Base-by-base conservation (phyloP, 2,797 vertebrate species). In the Clarias pachynema region DNA sequence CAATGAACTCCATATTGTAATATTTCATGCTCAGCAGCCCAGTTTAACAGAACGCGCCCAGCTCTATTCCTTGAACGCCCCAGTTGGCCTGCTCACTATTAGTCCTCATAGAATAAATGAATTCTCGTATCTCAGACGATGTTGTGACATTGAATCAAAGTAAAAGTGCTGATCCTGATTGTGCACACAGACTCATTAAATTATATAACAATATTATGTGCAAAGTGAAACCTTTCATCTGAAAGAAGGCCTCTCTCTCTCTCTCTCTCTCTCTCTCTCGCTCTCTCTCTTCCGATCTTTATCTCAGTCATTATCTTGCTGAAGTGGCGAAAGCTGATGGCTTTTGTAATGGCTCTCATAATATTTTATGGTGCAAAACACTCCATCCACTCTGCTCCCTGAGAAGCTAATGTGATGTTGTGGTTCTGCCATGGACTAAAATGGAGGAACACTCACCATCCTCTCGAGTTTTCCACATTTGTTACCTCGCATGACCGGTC, bases 361-460 rank as follows among this genome's bases (percentile, higher is more conserved):
- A 91, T 89, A 89, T 92, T 93, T 93, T 91, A 93, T 87, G 86
- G 88, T 29, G 86, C 88, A 89, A 92, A 89, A 91, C 91, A 92
- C 85, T 86, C 90, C 89, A 91, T 88, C 91, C 81, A 87, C 83
- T 91, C 83, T 70, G 84, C 85, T 83, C 44, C 73, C 86, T 80
- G 87, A 82, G 88, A 74, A 60, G 70, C 77, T 88, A 86, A 91
- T 92, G 88, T 79, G 60, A 62, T 84, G 82, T 70, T 82, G 75
- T 84, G 83, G 85, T 34, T 81, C 77, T 68, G 34, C 77, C 85
- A 86, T 63, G 57, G 74, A 68, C 24, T 83, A 87, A 86, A 87
- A 84, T 85, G 85, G 77, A 90, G 86, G 85, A 87, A 85, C 22
- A 44, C 80, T 81, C 83, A 77, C 83, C 85, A 56, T 75, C 53